Base-by-base conservation (phyloP, 2,113 vertebrate genomes). In the Melanerpes formicivorus region DNA sequence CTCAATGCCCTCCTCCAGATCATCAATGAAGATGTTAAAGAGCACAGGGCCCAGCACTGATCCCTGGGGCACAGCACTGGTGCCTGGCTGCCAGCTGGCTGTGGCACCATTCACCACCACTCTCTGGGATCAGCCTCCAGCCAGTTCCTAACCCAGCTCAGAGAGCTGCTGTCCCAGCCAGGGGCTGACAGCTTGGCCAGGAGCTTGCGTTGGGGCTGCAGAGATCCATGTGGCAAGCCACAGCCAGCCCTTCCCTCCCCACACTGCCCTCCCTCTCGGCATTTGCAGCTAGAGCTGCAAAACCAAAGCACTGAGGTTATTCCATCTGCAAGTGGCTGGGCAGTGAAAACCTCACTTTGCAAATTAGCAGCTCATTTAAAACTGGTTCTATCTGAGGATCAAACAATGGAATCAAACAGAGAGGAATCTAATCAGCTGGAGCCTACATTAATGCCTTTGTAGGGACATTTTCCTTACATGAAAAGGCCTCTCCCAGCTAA, bases 171-270 rank as follows among this genome's bases (percentile, higher is more conserved):
- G n/a, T n/a, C n/a, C n/a, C n/a, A n/a, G n/a, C n/a, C n/a, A n/a
- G n/a, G n/a, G n/a, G n/a, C n/a, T n/a, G n/a, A n/a, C n/a, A n/a
- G n/a, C n/a, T n/a, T n/a, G n/a, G n/a, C n/a, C n/a, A n/a, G n/a
- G n/a, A 37, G 34, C 32, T 40, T 42, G 25, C 67, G 34, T 1
- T 59, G 59, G 34, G 56, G 42, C 25, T 80, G 6, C 0, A 30
- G 34, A 54, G 14, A 58, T 4, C 19, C 34, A 29, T 10, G 2
- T 0, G 9, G 74, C 0, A 3, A 93, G 64, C 26, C 44, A 65
- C 1, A 1, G 22, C 7, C 48, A 69, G 37, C 2, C 1, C 3
- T 26, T 62, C 18, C 14, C 40, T 22, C 30, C 32, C 37, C 16
- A 10, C 9, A 5, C 55, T 46, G 64, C 22, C 69, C 72, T 15